Percentiles rank a stretch among this genome's conserved stretches.
Conservation (phyloP, 1,140 invertebrate genomes). For the Hormaphis cornu region DNA sequence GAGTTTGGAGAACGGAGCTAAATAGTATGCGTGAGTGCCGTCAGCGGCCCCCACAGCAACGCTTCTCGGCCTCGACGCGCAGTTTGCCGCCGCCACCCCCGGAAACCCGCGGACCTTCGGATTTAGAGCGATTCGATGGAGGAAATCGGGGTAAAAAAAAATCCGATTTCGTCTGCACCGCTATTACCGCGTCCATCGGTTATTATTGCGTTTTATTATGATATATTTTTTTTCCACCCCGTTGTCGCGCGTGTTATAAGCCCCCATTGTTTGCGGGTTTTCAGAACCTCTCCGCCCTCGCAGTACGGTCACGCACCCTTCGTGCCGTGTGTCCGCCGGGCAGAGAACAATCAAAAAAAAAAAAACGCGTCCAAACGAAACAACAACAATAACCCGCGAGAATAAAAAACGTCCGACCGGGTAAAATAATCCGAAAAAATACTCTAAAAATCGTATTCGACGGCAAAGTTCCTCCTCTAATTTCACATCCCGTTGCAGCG, state of each 20-base stretch:
- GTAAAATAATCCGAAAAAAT: not conserved
- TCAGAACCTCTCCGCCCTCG: not conserved
- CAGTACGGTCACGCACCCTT: not conserved
- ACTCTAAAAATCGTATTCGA: too few relatives aligned
- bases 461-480: too few relatives aligned
- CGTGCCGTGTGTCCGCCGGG: not conserved
- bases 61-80: not conserved
- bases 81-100: not conserved
- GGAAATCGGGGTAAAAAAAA: conserved; percentile 10
- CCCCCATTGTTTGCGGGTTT: conserved; percentile 13
- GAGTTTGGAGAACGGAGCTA: too few relatives aligned
- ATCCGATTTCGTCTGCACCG: conserved; percentile 8
- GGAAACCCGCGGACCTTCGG: too few relatives aligned
- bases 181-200: conserved; percentile 12
- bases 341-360: not conserved
- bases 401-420: not conserved
- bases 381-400: not conserved
- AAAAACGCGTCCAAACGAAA: not conserved
- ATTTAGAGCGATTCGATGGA: conserved; percentile 17
- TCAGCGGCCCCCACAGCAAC: not conserved
- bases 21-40: too few relatives aligned
- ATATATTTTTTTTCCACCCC: conserved; percentile 15
- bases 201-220: conserved; percentile 31
- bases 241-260: conserved; percentile 19
- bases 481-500: too few relatives aligned